Evolutionary conservation across 2,888 invertebrate genomes (phyloP).

Genomic region (Dynastes grantii): DNA sequence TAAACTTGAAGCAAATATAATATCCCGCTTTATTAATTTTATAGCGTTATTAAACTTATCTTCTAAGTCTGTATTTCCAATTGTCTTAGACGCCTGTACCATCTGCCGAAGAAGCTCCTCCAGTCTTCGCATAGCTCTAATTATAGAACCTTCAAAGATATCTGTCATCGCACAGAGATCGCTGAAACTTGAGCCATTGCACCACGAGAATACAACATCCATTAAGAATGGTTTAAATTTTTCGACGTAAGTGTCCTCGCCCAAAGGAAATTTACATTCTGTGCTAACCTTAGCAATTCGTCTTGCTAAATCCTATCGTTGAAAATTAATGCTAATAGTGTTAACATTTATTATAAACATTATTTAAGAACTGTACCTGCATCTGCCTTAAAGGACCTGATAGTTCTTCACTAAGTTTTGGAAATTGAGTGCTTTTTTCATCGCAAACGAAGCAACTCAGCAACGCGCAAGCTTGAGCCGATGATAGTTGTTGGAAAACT

Average conservation of each 20-base stretch:
- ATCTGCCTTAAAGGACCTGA: slow-evolving; percentile 91
- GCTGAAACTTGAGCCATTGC: slow-evolving; percentile 92
- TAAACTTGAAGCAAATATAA: slow-evolving; percentile 99
- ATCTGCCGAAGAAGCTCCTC: slow-evolving; percentile 97
- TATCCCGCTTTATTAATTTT: slow-evolving; percentile 94
- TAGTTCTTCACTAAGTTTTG: slow-evolving; percentile 87
- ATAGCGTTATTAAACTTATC: slow-evolving; percentile 96
- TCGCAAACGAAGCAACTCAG: slow-evolving; percentile 95
- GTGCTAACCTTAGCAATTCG: slow-evolving; percentile 91
- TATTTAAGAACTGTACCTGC: slow-evolving; percentile 76
- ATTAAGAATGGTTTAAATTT: slow-evolving; percentile 95
- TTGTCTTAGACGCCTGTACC: slow-evolving; percentile 96
- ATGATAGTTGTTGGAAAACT: slow-evolving; percentile 88
- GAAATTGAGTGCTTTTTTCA: slow-evolving; percentile 88
- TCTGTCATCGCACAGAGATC: slow-evolving; percentile 97
- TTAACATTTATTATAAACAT: not conserved
- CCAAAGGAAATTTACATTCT: slow-evolving; percentile 88
- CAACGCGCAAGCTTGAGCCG: slow-evolving; percentile 88
- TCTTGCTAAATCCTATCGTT: slow-evolving; percentile 86
- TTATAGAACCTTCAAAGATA: slow-evolving; percentile 94
- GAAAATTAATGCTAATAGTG: slow-evolving; percentile 8
- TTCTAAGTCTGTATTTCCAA: slow-evolving; percentile 96
- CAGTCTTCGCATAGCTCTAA: slow-evolving; percentile 94
- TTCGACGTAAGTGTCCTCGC: slow-evolving; percentile 92
- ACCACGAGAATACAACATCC: slow-evolving; percentile 98